phyloP scores from a whole-genome alignment of 2,888 invertebrate genomes.

The Ceramica pisi region DNA sequence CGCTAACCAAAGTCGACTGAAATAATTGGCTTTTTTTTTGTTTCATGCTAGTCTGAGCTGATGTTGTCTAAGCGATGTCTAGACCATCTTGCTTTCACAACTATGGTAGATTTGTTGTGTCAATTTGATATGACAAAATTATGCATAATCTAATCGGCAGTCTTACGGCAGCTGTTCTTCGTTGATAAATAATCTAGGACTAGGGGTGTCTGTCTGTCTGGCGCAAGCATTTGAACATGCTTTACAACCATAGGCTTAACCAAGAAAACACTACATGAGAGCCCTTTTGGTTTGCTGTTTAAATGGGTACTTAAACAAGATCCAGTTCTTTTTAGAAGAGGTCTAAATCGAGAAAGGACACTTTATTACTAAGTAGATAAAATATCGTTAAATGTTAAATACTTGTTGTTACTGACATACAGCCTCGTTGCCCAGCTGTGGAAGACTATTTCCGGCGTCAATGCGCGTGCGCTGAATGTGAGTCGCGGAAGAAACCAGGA shows the following conservation, averaged over 20 bases:
- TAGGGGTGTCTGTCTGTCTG: not conserved
- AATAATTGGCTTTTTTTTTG: slow-evolving; percentile 8
- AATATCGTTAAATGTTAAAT: slow-evolving; percentile 25
- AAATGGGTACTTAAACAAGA: not conserved
- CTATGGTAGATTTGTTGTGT: rapidly evolving
- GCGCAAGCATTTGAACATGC: not conserved
- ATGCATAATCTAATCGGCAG: not conserved
- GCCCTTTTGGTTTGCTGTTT: not conserved
- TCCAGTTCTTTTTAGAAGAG: not conserved
- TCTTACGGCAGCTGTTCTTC: no score
- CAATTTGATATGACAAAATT: no score
- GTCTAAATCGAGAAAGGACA: not conserved
- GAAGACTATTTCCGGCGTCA: slow-evolving; percentile 28
- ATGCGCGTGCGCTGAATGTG: not conserved
- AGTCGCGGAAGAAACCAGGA: slow-evolving; percentile 30
- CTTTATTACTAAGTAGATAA: not conserved
- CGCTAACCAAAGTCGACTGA: not conserved
- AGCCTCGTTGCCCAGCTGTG: slow-evolving; percentile 61
- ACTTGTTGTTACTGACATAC: slow-evolving; percentile 59
- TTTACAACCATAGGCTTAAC: no score
- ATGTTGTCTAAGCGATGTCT: not conserved
- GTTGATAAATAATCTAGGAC: not conserved
- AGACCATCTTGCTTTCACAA: not conserved
- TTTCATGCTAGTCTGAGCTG: not conserved
- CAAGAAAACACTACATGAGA: no score